These are phyloP conservation scores for Phaethon lepturus DNA, from an alignment of 2,113 vertebrate species.

Conservation along the genomic window DNA sequence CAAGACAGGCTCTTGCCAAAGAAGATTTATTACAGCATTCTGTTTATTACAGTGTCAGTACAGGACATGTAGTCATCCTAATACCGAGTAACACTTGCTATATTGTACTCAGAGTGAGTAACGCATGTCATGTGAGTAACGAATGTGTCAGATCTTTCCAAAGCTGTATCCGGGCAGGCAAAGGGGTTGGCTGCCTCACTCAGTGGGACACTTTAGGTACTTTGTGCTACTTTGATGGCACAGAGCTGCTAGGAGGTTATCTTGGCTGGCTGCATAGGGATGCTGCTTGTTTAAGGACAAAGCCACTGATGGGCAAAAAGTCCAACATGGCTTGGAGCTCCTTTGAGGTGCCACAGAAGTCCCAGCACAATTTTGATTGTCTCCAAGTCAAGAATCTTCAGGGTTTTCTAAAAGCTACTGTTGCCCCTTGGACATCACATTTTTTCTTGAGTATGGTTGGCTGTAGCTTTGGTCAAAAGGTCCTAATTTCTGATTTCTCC, in stretches of 20 bases:
- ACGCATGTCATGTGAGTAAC: neutral
- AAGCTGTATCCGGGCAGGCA: neutral
- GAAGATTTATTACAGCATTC: neutral
- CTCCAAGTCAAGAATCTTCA: neutral
- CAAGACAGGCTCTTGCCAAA: neutral
- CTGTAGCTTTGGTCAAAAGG: neutral
- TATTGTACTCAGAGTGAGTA: slow-evolving; percentile 31
- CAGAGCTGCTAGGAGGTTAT: neutral
- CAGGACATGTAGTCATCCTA: slow-evolving; percentile 2
- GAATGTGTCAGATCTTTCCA: neutral
- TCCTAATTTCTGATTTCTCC: neutral
- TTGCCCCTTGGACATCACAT: neutral
- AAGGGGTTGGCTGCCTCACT: neutral
- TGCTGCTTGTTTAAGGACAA: neutral
- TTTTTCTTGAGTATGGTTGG: neutral
- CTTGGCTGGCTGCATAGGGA: neutral
- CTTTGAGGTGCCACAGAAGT: neutral
- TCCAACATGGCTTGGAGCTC: neutral
- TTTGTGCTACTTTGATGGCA: neutral
- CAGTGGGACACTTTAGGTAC: neutral
- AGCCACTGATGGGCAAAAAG: neutral
- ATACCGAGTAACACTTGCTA: neutral
- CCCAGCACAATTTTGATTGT: neutral
- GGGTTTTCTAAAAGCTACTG: neutral
- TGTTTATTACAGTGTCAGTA: neutral